Evolutionary conservation across 2,888 invertebrate genomes (phyloP).

Genomic region (Tenthredo livida): DNA sequence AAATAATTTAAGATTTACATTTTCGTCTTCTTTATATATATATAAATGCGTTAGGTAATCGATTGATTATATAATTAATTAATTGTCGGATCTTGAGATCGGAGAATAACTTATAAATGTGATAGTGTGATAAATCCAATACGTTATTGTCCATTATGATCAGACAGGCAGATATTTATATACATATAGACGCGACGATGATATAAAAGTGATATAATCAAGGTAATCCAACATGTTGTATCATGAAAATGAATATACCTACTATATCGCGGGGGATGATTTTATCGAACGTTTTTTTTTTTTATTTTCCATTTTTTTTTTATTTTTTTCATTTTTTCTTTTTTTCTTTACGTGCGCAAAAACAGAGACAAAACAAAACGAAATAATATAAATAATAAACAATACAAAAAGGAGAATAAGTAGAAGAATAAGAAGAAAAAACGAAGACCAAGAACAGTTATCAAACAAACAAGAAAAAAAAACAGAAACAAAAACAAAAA

Average conservation of each 20-base stretch:
- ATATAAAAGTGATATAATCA: not conserved
- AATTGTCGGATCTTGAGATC: not conserved
- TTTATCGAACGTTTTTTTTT: not conserved
- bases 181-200: not conserved
- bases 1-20: not conserved
- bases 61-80: not conserved
- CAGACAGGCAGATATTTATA: not conserved
- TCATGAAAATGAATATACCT: no score
- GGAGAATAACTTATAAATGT: slow-evolving; percentile 7
- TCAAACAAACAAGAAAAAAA: not conserved
- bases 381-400: not conserved
- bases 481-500: not conserved
- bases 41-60: not conserved
- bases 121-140: slow-evolving; percentile 42
- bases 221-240: not conserved
- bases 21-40: not conserved
- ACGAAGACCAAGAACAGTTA: not conserved
- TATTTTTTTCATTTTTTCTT: not conserved
- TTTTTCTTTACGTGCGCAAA: not conserved
- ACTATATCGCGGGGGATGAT: no score
- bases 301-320: not conserved
- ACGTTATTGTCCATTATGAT: slow-evolving; percentile 32
- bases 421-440: not conserved
- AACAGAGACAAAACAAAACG: not conserved
- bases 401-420: not conserved